These are phyloP conservation scores for Hippotragus niger DNA, from an alignment of 2,113 vertebrate species.

Conservation along the genomic window DNA sequence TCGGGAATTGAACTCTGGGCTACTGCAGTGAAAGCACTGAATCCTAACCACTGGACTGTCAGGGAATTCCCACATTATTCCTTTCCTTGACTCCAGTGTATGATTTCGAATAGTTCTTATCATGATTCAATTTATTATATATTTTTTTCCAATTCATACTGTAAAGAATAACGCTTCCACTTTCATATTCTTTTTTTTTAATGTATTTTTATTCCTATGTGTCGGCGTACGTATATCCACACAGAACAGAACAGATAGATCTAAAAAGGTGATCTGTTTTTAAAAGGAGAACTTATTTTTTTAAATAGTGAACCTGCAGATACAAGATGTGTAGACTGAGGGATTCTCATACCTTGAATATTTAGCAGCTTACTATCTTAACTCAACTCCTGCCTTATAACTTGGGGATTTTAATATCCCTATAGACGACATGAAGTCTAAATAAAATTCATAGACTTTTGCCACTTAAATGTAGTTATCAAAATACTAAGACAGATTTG, in stretches of 20 bases:
- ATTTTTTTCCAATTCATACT: neutral
- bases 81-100: neutral
- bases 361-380: neutral
- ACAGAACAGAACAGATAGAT: neutral
- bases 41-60: neutral
- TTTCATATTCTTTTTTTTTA: neutral
- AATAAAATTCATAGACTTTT: neutral
- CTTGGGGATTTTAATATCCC: neutral
- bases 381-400: neutral
- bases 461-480: neutral
- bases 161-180: neutral
- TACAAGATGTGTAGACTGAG: neutral
- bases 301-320: neutral
- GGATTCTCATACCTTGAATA: neutral
- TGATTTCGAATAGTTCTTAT: neutral
- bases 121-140: neutral
- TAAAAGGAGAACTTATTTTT: neutral
- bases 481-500: neutral
- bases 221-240: neutral
- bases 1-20: neutral
- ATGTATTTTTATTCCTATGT: neutral
- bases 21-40: neutral
- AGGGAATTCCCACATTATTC: neutral
- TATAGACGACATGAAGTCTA: neutral
- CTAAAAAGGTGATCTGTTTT: neutral